Evolutionary conservation across 2,797 vertebrate species (phyloP), one percentile per base, ranked within the genome.

Genomic region (Rhynchonycteris naso): DNA sequence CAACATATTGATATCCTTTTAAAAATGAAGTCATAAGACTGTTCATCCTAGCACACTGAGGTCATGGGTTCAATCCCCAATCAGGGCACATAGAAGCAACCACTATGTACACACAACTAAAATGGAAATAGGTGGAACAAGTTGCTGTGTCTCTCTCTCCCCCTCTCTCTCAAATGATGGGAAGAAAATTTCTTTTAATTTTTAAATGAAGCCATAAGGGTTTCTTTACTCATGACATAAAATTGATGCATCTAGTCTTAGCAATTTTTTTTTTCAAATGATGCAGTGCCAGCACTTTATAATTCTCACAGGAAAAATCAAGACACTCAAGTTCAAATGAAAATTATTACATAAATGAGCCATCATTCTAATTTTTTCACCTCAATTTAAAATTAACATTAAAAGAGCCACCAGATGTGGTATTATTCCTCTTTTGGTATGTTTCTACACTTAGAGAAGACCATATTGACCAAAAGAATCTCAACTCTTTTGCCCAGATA

Each of bases 351-450:
- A 76, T 35, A 63, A 78, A 82, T 61, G 13, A n/a, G n/a, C 16
- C 13, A 15, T 14, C 82, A 79, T 19, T 93, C 76, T 83, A 92
- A 80, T 50, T 90, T 86, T 38, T 66, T 92, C 56, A 92, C 13
- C 54, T 84, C n/a, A 93, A 91, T 54, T 81, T 89, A 12, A 94
- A 94, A n/a, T 90, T 79, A 87, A 33, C 5, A 90, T 82, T 76
- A 83, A 80, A 69, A 88, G 43, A 91, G 10, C 43, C 61, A 33
- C 13, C 56, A 88, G 4, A 74, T 4, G 4, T 28, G 11, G 28
- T 43, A 0, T 28, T 28, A 33, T 7, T 50, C 93, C 12, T 54
- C 35, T 58, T 75, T 59, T 82, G 47, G 2, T 38, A 24, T 50
- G 61, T 74, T 82, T 69, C 84, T 80, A 59, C 21, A 71, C 28